phyloP scores from a whole-genome alignment of 2,113 vertebrate genomes.

The Poecile atricapillus region DNA sequence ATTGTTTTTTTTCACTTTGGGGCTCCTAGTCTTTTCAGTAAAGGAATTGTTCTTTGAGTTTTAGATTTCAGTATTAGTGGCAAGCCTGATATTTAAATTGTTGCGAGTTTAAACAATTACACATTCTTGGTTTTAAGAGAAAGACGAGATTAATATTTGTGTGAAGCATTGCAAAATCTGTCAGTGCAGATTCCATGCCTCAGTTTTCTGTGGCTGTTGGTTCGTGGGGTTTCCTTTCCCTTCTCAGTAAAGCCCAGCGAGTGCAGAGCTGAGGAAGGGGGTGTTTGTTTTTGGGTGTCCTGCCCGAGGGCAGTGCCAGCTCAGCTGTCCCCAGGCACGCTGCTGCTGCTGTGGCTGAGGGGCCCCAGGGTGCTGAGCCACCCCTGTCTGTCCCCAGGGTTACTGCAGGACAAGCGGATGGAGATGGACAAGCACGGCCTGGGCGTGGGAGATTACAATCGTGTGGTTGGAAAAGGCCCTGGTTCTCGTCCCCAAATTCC shows the following conservation, averaged over 20 bases:
- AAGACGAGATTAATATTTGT: neutral
- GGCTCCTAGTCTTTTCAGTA: neutral
- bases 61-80: neutral
- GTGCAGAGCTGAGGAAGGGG: neutral
- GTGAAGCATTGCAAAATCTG: neutral
- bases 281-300: accelerated
- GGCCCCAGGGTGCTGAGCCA: neutral
- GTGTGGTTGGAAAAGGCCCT: constrained; percentile 85
- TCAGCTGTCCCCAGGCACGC: neutral
- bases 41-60: neutral
- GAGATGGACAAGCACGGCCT: constrained; percentile 87
- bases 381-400: constrained; percentile 59
- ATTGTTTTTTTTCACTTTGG: neutral
- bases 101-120: neutral
- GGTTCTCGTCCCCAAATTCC: constrained; percentile 87
- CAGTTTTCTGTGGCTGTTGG: neutral
- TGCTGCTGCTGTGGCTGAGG: neutral
- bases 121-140: neutral
- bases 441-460: constrained; percentile 85
- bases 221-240: neutral
- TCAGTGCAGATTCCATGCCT: neutral
- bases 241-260: neutral
- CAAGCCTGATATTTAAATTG: neutral
- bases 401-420: constrained; percentile 88
- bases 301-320: neutral